These are phyloP conservation scores for Phymatocera aterrima DNA, from an alignment of 2,888 invertebrate species.

Conservation along the genomic window DNA sequence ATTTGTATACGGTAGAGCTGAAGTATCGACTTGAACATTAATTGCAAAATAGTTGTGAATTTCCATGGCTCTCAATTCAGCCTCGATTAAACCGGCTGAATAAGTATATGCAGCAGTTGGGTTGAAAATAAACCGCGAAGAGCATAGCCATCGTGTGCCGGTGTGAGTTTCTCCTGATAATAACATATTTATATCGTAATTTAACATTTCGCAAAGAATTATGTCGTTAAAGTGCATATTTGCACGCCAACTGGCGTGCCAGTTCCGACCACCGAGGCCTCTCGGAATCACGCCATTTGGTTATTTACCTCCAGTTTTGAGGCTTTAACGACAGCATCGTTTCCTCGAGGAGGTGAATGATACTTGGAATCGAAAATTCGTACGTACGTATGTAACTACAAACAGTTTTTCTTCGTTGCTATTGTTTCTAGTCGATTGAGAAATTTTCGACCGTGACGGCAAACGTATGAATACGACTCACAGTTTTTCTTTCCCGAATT, in stretches of 20 bases:
- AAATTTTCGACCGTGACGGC: background rate
- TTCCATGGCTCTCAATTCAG: background rate
- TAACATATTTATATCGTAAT: conserved; percentile 1
- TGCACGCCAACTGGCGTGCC: conserved; percentile 29
- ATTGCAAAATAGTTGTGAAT: background rate
- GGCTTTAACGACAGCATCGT: background rate
- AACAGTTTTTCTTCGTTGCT: background rate
- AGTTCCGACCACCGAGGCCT: background rate
- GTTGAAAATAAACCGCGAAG: background rate
- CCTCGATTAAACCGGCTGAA: too few species aligned
- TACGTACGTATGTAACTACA: background rate
- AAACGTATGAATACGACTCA: background rate
- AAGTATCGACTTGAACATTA: background rate
- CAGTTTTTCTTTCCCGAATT: too few species aligned
- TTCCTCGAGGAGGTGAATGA: background rate
- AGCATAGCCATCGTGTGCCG: background rate
- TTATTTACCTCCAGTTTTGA: background rate
- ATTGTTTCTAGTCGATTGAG: background rate
- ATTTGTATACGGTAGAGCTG: background rate
- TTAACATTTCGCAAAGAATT: background rate
- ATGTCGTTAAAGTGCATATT: conserved; percentile 17
- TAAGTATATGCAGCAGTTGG: background rate
- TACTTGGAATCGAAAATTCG: background rate
- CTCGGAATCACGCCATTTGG: background rate
- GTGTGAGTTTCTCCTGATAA: background rate